Evolutionary conservation across 1,140 invertebrate genomes (phyloP), one percentile per base, ranked within the genome.

Genomic region (Battus philenor): DNA sequence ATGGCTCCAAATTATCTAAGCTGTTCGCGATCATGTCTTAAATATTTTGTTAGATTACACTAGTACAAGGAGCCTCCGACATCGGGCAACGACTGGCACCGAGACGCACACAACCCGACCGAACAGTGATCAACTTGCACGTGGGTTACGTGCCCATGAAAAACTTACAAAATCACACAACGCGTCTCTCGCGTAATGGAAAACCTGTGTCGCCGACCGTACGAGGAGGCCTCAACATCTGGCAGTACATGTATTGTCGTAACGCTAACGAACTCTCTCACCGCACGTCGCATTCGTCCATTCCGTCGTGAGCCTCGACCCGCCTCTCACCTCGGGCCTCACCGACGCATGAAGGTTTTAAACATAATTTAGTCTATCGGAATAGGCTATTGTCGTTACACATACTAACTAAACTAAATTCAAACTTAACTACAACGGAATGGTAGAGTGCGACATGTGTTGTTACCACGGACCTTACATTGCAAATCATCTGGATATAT

Each of bases 191-290:
- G 36, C 39, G 32, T 41, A 45, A 50, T 56, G 58, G 54, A 60
- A 50, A 52, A 50, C 44, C 20, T 52, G 41, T 50, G 10, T 17
- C 24, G 22, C 44, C 36, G 31, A 45, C 43, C 44, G 41, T 49
- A 55, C 53, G 38, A 39, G 16, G 41, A 56, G 46, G 54, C 47
- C 24, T 51, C 16, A 33, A 44, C 50, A 30, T 50, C 58, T 54
- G 59, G 59, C 54, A 62, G 59, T 50, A 46, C n/a, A 33, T 29
- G 41, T 54, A 53, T 58, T 58, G 50, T n/a, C 34, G 22, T 38
- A 13, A 24, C 26, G 32, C 34, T 53, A 54, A 60, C 49, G 52
- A 44, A 55, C 60, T 62, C 50, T 50, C 38, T 51, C 58, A 59
- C 58, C 55, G 34, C 38, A 3, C n/a, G 7, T 10, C 38, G 4